Evolutionary conservation across 1,140 invertebrate genomes (phyloP).

Genomic region (Drosophila saltans): DNA sequence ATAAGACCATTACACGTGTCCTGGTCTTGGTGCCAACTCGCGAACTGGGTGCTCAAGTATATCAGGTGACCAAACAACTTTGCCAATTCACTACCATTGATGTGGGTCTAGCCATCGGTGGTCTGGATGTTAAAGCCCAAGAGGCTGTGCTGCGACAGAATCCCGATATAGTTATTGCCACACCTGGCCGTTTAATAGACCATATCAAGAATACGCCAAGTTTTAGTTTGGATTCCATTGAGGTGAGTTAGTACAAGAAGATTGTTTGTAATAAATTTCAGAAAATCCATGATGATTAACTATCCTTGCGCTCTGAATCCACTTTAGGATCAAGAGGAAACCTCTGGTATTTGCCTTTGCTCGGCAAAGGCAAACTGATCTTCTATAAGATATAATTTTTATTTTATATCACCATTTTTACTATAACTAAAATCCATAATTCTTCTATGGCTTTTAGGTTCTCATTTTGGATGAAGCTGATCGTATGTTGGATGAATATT

Average conservation of each 20-base stretch:
- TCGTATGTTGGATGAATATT: conserved; percentile 98
- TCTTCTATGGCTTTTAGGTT: conserved; percentile 34
- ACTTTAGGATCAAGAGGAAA: conserved; percentile 42
- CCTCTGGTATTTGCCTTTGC: conserved; percentile 56
- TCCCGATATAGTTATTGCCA: conserved; percentile 99
- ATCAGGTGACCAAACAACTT: conserved; percentile 96
- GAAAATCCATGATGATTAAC: conserved; percentile 59
- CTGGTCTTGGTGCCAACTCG: conserved; percentile 97
- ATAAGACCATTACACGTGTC: conserved; percentile 90
- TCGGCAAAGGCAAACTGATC: conserved; percentile 63
- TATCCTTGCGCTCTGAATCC: conserved; percentile 83
- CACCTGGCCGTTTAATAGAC: conserved; percentile 98
- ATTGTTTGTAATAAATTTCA: background rate
- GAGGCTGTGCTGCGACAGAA: conserved; percentile 94
- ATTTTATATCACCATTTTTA: background rate
- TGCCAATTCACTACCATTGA: conserved; percentile 94
- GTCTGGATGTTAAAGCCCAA: conserved; percentile 96
- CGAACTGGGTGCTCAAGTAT: conserved; percentile 96
- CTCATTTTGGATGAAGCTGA: conserved; percentile 83
- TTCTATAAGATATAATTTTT: fast-evolving
- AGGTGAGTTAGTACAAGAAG: conserved; percentile 86
- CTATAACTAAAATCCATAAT: background rate
- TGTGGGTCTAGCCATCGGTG: conserved; percentile 93
- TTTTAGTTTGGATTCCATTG: conserved; percentile 95
- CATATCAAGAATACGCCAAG: conserved; percentile 88